Evolutionary conservation across 1,140 invertebrate genomes (phyloP), one percentile per base, ranked within the genome.

Genomic region (Melipona quadrifasciata): DNA sequence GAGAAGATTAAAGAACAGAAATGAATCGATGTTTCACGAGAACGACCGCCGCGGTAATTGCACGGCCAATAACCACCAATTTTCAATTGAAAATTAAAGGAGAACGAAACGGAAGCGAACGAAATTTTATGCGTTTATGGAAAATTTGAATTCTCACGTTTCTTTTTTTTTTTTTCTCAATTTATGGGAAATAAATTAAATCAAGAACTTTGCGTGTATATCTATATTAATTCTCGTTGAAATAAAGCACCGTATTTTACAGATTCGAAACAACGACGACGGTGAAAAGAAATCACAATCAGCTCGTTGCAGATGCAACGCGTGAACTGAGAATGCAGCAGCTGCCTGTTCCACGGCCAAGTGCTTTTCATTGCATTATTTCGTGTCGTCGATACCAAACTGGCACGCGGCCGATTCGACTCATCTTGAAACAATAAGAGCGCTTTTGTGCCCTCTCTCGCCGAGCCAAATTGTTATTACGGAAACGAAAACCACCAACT

Each of bases 231-330:
- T 47, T 47, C 39, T 0, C 39, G 39, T 47, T 47, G 39, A 47
- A 47, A 47, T 47, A 6, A 47, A 16, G 8, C 39, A 47, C 39
- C 39, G 39, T 8, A 47, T 6, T 53, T 53, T 53, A 68, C 19
- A 24, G 16, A 61, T 47, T 4, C 51, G 6, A 47, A 17, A 17
- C 57, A 64, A 77, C 57, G 34, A 55, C 55, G 27, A n/a, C n/a
- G 55, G 19, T 16, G 71, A 24, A 53, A 82, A 79, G 74, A 67
- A 86, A 82, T 88, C 17, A 58, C 71, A 76, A 86, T 80, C 58
- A 47, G 19, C 39, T 70, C 57, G 72, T 77, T 68, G 72, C 76
- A 55, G 64, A 85, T 58, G 82, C 74, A 81, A 84, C 82, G 86
- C 58, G 39, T 27, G 57, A 55, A 55, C 51, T 10, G 58, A 84